A percentile compares a stretch with the other conserved stretches of the same genome.
Conservation (phyloP, 2,888 invertebrate genomes). For the Drosophila pseudotalamancana region DNA sequence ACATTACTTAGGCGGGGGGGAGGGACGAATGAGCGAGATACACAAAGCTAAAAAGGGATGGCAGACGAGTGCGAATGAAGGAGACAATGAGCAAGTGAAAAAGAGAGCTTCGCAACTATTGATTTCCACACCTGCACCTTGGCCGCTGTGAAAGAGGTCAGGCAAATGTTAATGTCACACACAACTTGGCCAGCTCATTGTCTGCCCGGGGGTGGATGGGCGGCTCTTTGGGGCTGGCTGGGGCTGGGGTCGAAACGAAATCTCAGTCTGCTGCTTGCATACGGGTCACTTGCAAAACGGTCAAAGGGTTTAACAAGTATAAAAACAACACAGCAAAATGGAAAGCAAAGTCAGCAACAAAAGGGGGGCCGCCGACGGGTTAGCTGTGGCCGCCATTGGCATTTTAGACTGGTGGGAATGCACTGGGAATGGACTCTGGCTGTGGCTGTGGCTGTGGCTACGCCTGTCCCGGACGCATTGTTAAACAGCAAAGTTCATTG, state of each 20-base stretch:
- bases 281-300: slow-evolving; percentile 72
- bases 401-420: slow-evolving; percentile 74
- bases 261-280: slow-evolving; percentile 67
- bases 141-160: slow-evolving; percentile 80
- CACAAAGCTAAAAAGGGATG: background rate
- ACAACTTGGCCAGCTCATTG: slow-evolving; percentile 52
- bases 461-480: slow-evolving; percentile 17
- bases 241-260: slow-evolving; percentile 54
- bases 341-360: slow-evolving; percentile 31
- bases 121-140: slow-evolving; percentile 76
- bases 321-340: slow-evolving; percentile 28
- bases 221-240: slow-evolving; percentile 7
- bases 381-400: slow-evolving; percentile 15
- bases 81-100: background rate
- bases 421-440: slow-evolving; percentile 7
- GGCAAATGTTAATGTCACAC: slow-evolving; percentile 80
- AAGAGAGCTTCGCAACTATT: slow-evolving; percentile 50
- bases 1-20: slow-evolving; percentile 64
- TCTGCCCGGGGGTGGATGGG: slow-evolving; percentile 41
- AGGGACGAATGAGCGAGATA: too few species aligned
- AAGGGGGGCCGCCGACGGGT: slow-evolving; percentile 1
- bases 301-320: slow-evolving; percentile 66
- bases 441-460: background rate
- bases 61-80: too few species aligned
- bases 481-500: slow-evolving; percentile 68